Percentiles rank a stretch among this genome's conserved stretches.
Evolutionary conservation across 2,797 vertebrate species (phyloP).

Genomic region (Onychomys arenicola): DNA sequence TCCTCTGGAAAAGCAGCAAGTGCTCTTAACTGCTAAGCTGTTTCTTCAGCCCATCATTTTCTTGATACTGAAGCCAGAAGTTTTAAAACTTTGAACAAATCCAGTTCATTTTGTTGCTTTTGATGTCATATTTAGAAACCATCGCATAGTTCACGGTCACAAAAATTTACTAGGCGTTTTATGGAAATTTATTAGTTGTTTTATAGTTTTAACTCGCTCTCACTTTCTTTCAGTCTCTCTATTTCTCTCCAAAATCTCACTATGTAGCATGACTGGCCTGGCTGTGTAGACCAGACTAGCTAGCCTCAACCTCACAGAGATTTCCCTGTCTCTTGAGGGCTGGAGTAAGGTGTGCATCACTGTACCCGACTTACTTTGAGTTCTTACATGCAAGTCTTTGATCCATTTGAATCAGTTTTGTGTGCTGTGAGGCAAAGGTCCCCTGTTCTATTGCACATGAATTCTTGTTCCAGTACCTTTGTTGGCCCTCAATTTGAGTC

Average conservation of each 20-base stretch:
- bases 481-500: background rate
- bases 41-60: background rate
- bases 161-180: background rate
- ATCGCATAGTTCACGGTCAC: background rate
- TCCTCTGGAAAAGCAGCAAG: background rate
- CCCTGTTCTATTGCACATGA: background rate
- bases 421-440: background rate
- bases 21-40: background rate
- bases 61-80: background rate
- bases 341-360: background rate
- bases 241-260: background rate
- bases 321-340: background rate
- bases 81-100: conserved; percentile 15
- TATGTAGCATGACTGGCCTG: background rate
- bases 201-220: conserved; percentile 4
- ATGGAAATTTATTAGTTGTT: background rate
- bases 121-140: background rate
- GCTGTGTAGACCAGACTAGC: background rate
- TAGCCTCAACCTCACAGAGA: background rate
- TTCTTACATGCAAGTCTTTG: background rate
- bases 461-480: background rate
- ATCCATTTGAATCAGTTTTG: conserved; percentile 23
- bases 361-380: background rate
- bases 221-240: background rate
- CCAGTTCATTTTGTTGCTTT: background rate